A percentile compares a stretch with the other conserved stretches of the same genome.
Evolutionary conservation across 2,113 vertebrate genomes (phyloP).

Genomic region (Lampris incognitus): DNA sequence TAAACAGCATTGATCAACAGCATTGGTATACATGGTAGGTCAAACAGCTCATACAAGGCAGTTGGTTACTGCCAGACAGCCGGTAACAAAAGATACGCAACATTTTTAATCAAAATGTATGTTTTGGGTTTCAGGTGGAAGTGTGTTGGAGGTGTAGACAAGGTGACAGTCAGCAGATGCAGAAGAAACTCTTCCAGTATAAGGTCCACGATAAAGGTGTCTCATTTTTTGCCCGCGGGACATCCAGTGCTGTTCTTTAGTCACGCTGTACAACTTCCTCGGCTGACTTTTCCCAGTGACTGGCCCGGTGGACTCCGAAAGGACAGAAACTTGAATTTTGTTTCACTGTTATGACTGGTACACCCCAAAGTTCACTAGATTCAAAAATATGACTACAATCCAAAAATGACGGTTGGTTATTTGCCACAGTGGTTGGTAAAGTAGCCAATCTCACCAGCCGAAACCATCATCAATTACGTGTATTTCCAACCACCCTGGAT

Average conservation of each 20-base stretch:
- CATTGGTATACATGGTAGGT: background rate
- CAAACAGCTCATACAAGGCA: too few species aligned
- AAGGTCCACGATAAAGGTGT: constrained; percentile 93
- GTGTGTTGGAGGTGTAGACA: constrained; percentile 82
- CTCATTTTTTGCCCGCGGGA: constrained; percentile 90
- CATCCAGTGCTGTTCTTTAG: constrained; percentile 91
- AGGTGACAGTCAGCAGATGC: constrained; percentile 36
- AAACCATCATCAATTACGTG: too few species aligned
- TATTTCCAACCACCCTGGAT: too few species aligned
- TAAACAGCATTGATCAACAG: background rate
- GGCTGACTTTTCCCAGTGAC: background rate
- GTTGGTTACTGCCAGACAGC: background rate
- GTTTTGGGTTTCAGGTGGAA: constrained; percentile 82
- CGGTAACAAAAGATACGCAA: background rate
- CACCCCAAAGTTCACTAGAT: too few species aligned
- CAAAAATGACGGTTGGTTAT: background rate
- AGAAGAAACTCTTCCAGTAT: constrained; percentile 87
- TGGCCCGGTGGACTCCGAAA: background rate
- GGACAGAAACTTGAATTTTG: background rate
- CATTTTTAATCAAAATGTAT: background rate
- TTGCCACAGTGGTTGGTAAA: background rate
- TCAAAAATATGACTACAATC: too few species aligned
- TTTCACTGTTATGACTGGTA: background rate
- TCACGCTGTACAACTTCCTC: background rate
- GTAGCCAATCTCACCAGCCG: too few species aligned